Evolutionary conservation across 2,888 invertebrate species (phyloP).

Genomic region (Drosophila parthenogenetica): DNA sequence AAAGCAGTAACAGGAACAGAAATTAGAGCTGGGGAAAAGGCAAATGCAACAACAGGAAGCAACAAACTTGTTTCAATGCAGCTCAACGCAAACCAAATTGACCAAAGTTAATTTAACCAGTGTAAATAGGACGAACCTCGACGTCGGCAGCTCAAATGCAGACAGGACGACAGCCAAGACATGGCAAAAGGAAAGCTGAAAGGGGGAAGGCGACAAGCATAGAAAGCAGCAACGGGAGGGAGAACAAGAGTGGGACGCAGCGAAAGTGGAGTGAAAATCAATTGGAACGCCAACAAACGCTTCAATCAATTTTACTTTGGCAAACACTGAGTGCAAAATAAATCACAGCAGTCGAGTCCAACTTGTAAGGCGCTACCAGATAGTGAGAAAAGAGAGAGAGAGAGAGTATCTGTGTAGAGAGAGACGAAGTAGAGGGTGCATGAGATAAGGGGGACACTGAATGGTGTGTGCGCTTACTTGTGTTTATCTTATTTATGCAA

Average conservation of each 20-base stretch:
- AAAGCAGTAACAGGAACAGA: not conserved
- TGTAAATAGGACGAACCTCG: slow-evolving; percentile 62
- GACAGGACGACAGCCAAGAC: slow-evolving; percentile 25
- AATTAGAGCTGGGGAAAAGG: not conserved
- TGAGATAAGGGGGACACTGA: not conserved
- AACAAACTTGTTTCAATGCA: slow-evolving; percentile 39
- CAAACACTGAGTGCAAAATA: slow-evolving; percentile 81
- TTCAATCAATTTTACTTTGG: slow-evolving; percentile 81
- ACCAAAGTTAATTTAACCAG: slow-evolving; percentile 81
- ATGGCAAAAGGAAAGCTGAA: slow-evolving; percentile 19
- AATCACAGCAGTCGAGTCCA: slow-evolving; percentile 72
- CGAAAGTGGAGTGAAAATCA: slow-evolving; percentile 61
- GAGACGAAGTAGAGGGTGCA: too few relatives aligned
- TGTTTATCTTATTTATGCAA: slow-evolving; percentile 82
- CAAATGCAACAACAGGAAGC: slow-evolving; percentile 3
- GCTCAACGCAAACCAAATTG: slow-evolving; percentile 72
- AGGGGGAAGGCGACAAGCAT: not conserved
- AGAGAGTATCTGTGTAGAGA: not conserved
- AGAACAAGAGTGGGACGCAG: too few relatives aligned
- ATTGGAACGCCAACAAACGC: slow-evolving; percentile 78
- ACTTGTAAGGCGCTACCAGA: slow-evolving; percentile 44
- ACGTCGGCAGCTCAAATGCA: slow-evolving; percentile 44
- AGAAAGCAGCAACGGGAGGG: not conserved
- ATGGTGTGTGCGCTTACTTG: slow-evolving; percentile 53
- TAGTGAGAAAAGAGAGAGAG: not conserved